Base-by-base conservation (phyloP, 64 coral and sea anemone species). In the Porites lutea region DNA sequence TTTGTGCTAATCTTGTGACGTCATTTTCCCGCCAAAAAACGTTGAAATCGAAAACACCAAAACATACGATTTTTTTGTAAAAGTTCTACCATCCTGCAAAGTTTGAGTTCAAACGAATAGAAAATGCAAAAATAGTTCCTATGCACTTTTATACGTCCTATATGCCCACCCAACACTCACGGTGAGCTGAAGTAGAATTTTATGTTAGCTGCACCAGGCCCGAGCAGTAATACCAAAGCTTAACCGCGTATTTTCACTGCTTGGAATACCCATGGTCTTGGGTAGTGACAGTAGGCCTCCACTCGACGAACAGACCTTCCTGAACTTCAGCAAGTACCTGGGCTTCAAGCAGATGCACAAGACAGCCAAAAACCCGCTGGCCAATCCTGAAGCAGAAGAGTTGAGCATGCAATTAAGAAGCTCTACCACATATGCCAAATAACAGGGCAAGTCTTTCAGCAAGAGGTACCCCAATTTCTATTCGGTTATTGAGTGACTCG, bases 221-320 rank as follows among this genome's bases (percentile, higher is more conserved):
- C 13, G 82, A 67, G 82, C 82, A 22, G 82, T 86, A 47, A 62
- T 87, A 27, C 68, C 77, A 15, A 82, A 71, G 63, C 23, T 82
- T 6, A 78, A 90, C 45, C 46, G 21, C 52, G 68, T 37, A 21
- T 90, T 90, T 53, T 21, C 64, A 16, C 82, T 65, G 27, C 64
- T 90, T 8, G 77, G 46, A 52, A 90, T 90, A 14, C 77, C 64
- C 14, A 63, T 78, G 19, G 16, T 19, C 13, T 19, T 58, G 37
- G 20, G 72, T n/a, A 79, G 88, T 49, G 76, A 90, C 22, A 90
- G 68, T 43, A 75, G 88, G 54, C 61, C 76, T 13, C 75, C 74
- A n/a, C 69, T 90, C 75, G 80, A 47, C 18, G 47, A 76, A 63
- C 12, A 49, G 16, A 44, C 23, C 43, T 75, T 75, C 19, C 84